These are phyloP conservation scores for Platyrinchus mystaceus DNA, from an alignment of 2,797 vertebrate species.

Conservation along the genomic window DNA sequence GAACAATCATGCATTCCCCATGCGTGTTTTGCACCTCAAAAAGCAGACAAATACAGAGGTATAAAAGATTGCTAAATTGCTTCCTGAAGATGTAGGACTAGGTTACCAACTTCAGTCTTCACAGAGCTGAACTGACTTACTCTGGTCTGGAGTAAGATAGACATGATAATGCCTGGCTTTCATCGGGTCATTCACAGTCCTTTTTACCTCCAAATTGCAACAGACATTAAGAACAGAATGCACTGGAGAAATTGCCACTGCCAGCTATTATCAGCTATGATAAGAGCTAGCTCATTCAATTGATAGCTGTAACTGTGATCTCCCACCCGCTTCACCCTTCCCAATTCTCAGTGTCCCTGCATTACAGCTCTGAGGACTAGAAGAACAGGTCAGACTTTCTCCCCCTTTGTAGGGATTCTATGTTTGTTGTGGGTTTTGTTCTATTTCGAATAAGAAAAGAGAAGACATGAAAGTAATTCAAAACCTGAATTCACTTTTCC, in stretches of 20 bases:
- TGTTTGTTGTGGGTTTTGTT: not conserved
- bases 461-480: not conserved
- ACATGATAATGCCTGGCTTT: not conserved
- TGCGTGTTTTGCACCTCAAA: accelerated
- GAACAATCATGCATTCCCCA: not conserved
- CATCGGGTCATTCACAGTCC: not conserved
- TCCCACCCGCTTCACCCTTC: not conserved
- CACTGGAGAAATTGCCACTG: not conserved
- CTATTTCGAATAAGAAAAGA: not conserved
- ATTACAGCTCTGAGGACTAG: not conserved
- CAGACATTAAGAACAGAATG: not conserved
- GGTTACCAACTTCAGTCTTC: not conserved
- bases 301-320: not conserved
- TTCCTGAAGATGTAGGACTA: not conserved
- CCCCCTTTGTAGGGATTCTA: not conserved
- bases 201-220: not conserved
- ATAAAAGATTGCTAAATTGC: not conserved
- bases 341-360: not conserved
- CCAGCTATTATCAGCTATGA: not conserved
- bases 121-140: not conserved
- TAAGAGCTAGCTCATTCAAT: not conserved
- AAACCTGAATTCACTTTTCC: not conserved
- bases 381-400: not conserved
- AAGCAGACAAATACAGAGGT: not conserved
- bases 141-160: not conserved